Conservation (phyloP, 1,140 invertebrate species). For the Polypedilum vanderplanki region DNA sequence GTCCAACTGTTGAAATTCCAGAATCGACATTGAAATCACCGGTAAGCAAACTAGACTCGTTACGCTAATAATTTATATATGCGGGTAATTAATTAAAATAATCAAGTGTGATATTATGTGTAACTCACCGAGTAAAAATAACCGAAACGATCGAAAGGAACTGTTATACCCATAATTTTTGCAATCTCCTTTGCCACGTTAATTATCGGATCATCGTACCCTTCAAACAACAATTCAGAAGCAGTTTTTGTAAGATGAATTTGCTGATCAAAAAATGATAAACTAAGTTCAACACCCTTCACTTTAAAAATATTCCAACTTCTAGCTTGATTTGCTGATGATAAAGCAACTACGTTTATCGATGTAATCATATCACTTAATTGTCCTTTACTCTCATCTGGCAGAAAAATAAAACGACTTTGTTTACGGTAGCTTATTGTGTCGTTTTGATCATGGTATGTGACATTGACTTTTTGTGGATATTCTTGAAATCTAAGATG, state of each 20-base stretch:
- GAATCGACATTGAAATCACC: constrained; percentile 68
- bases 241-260: constrained; percentile 53
- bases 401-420: constrained; percentile 69
- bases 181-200: constrained; percentile 45
- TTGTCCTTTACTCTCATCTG: constrained; percentile 61
- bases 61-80: constrained; percentile 52
- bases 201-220: constrained; percentile 65
- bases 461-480: constrained; percentile 62
- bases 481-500: constrained; percentile 52
- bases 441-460: constrained; percentile 61
- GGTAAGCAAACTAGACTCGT: constrained; percentile 62
- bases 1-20: constrained; percentile 56
- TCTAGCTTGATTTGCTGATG: neutral
- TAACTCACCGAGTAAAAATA: constrained; percentile 71
- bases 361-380: constrained; percentile 69
- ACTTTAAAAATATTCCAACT: constrained; percentile 15
- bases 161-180: constrained; percentile 48
- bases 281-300: neutral
- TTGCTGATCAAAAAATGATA: neutral
- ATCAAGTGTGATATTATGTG: neutral
- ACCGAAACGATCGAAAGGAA: constrained; percentile 65
- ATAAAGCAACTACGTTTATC: constrained; percentile 67
- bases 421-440: constrained; percentile 73
- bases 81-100: neutral
- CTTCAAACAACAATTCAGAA: constrained; percentile 66